Base-by-base conservation (phyloP, 2,888 invertebrate genomes). In the Yponomeuta malinellus region DNA sequence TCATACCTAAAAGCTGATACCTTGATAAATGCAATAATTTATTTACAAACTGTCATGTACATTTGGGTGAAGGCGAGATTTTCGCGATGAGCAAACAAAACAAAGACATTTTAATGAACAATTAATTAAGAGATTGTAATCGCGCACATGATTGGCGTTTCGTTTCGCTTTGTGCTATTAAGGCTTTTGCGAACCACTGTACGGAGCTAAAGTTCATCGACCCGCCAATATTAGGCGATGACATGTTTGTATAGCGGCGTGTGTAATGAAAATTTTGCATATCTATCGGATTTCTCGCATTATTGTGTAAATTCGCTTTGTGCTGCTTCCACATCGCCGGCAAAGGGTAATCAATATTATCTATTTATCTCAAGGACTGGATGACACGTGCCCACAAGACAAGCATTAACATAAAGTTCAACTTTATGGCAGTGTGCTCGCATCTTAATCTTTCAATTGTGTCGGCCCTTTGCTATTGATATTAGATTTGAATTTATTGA, bases 261-360 rank as follows among this genome's bases (percentile, higher is more conserved):
- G 81, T 84, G 81, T 77, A 83, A 85, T 82, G 52, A 81, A 76
- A 81, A 80, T 87, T 90, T 90, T 86, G 90, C 90, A 91, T 91
- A 86, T 87, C 85, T 85, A 88, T 89, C 79, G 80, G 76, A 78
- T 80, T 78, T 77, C 77, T 78, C 73, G 77, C 77, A 81, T 85
- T 84, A 81, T 84, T 86, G 86, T 88, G 84, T 86, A 85, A 86
- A 85, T 71, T 64, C 59, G 70, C 52, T 68, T 71, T 64, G 48
- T 70, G 15, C 10, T 2, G 48, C 68, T 68, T 12, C 68, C 52
- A 31, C 8, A 31, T 10, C 69, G 63, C n/a, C 67, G 48, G 37
- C 15, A n/a, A 43, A 33, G 43, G 67, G 10, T 33, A 63, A 63
- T 63, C n/a, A 63, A n/a, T 29, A 31, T 12, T 68, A 2, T 68